Percentiles rank a stretch among this genome's conserved stretches.
Conservation (phyloP, 2,113 vertebrate species). For the Pachycephala philippinensis region DNA sequence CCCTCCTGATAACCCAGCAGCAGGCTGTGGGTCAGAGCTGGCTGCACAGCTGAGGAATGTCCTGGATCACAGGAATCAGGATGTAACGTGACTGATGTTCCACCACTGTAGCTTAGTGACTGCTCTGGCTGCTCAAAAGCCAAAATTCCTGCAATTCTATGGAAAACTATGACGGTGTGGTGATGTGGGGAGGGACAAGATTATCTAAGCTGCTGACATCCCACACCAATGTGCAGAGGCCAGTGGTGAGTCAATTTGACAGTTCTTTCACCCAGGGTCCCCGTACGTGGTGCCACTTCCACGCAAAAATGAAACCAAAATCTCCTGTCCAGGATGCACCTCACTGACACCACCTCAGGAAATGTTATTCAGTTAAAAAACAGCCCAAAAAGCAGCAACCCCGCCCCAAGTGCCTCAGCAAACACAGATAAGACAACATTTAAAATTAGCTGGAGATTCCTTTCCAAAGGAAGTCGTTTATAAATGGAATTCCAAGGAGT, state of each 20-base stretch:
- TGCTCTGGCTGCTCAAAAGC: background rate
- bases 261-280: background rate
- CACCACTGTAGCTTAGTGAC: background rate
- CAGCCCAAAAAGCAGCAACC: background rate
- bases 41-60: background rate
- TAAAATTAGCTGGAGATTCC: background rate
- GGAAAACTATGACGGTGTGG: background rate
- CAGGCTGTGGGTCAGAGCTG: background rate
- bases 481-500: background rate
- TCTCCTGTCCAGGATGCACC: background rate
- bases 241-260: background rate
- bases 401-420: background rate
- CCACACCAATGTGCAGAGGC: background rate
- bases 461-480: background rate
- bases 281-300: background rate
- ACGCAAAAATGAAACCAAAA: background rate
- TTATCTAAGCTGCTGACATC: background rate
- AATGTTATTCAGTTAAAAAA: background rate
- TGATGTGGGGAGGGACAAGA: background rate
- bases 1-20: background rate
- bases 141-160: background rate
- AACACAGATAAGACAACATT: background rate
- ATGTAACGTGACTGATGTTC: background rate
- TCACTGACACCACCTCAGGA: background rate
- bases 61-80: background rate